Conservation (phyloP, 2,797 vertebrate genomes). For the Chaetodon trifasciatus region DNA sequence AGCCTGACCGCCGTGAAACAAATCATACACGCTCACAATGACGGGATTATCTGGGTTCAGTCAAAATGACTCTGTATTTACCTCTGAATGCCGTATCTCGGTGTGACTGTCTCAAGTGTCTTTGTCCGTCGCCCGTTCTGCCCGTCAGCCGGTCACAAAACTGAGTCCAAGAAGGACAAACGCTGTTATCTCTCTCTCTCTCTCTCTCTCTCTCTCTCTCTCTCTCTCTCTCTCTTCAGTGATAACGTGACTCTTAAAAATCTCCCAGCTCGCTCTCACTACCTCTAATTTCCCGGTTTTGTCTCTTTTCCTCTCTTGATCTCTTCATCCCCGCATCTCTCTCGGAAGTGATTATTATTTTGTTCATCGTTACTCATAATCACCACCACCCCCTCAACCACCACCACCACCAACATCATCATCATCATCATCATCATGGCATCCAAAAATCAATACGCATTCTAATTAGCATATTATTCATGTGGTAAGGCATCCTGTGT, state of each 20-base stretch:
- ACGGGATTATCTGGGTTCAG: not conserved
- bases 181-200: conserved; percentile 61
- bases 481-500: not conserved
- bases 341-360: conserved; percentile 62
- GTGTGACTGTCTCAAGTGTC: conserved; percentile 73
- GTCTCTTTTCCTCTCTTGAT: conserved; percentile 32
- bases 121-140: conserved; percentile 59
- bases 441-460: conserved; percentile 31
- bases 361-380: conserved; percentile 70
- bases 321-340: conserved; percentile 42
- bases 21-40: conserved; percentile 14
- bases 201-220: conserved; percentile 2
- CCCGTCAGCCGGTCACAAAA: conserved; percentile 75
- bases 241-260: conserved; percentile 72
- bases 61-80: conserved; percentile 59
- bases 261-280: conserved; percentile 55
- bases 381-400: conserved; percentile 29
- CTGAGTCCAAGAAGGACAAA: conserved; percentile 82
- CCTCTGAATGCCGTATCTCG: conserved; percentile 67
- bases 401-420: conserved; percentile 7
- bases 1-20: conserved; percentile 41
- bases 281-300: conserved; percentile 37
- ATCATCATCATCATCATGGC: conserved; percentile 19
- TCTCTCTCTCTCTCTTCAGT: conserved; percentile 17
- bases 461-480: not conserved